phyloP scores from a whole-genome alignment of 92 coral and sea anemone genomes.

The Zoanthus sociatus region DNA sequence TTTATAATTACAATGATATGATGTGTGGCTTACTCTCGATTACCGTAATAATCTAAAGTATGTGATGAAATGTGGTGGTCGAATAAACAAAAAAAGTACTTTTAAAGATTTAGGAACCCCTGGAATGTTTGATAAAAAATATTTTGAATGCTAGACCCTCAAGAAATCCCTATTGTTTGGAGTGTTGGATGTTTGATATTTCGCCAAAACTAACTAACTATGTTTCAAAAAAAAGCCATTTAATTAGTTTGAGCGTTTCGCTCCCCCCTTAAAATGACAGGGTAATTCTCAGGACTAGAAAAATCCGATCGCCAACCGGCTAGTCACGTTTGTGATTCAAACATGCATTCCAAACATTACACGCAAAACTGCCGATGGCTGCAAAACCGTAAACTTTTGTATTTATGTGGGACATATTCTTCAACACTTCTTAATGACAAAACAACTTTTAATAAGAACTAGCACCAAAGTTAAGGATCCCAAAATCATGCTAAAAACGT shows the following conservation, averaged over 20 bases:
- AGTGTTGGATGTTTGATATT: neutral
- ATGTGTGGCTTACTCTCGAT: neutral
- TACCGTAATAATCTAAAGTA: neutral
- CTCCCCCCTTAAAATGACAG: neutral
- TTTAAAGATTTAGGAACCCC: neutral
- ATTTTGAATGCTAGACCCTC: neutral
- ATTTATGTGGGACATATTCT: too few relatives aligned
- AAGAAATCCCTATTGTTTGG: neutral
- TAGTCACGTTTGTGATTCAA: neutral
- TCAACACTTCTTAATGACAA: too few relatives aligned
- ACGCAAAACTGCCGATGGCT: neutral
- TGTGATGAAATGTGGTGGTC: neutral
- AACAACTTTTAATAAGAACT: too few relatives aligned
- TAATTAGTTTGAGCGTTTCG: neutral
- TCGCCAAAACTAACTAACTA: neutral
- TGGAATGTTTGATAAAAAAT: neutral
- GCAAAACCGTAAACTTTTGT: neutral
- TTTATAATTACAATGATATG: neutral
- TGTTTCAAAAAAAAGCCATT: neutral
- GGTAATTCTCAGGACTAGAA: neutral
- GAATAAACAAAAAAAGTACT: neutral
- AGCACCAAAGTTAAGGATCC: too few relatives aligned
- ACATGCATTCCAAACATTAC: neutral
- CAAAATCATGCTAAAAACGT: too few relatives aligned
- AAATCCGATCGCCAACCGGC: neutral